Conservation (phyloP, 2,113 vertebrate species). For the Platycercus adscitus region DNA sequence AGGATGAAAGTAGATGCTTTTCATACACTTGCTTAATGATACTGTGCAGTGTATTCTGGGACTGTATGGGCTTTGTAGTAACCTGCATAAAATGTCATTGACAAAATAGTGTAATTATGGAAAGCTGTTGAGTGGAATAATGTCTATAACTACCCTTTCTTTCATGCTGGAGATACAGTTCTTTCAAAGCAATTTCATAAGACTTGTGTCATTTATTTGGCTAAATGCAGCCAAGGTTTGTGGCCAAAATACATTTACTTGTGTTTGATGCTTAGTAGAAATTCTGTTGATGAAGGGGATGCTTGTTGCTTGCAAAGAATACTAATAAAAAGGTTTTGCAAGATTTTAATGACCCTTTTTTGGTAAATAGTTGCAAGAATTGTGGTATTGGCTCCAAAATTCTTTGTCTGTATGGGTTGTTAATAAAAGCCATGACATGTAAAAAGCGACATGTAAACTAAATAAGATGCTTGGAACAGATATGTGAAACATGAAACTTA, state of each 20-base stretch:
- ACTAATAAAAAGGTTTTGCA: neutral
- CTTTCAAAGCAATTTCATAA: neutral
- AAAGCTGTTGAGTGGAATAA: neutral
- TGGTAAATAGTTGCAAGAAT: neutral
- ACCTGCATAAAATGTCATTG: neutral
- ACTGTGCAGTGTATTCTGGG: neutral
- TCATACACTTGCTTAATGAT: neutral
- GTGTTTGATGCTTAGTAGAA: neutral
- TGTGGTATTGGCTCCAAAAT: neutral
- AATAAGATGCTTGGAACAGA: neutral
- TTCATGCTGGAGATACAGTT: neutral
- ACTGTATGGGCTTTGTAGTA: neutral
- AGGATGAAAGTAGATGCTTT: neutral
- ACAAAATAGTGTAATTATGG: neutral
- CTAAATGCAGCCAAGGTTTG: neutral
- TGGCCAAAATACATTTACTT: neutral
- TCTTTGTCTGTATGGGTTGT: neutral
- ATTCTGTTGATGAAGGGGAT: neutral
- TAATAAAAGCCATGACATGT: neutral
- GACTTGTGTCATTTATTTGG: neutral
- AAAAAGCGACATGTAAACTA: neutral
- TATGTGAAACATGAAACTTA: neutral
- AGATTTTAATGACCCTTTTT: neutral
- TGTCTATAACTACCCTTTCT: neutral
- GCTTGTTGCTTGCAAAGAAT: neutral